Conservation (phyloP, 2,888 invertebrate species). For the Acrobasis suavella region DNA sequence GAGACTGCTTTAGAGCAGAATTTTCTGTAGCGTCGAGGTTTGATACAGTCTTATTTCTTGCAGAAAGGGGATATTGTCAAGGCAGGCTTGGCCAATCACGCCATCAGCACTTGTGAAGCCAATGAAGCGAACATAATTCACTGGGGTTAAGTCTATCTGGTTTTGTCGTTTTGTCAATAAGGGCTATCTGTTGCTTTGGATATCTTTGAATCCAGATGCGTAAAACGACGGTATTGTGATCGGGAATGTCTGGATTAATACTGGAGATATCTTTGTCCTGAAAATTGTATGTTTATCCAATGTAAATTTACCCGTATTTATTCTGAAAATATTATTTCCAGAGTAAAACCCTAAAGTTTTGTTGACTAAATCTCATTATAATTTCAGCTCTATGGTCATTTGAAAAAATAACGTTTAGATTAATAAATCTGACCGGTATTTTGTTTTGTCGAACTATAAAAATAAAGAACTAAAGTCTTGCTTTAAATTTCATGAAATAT, state of each 20-base stretch:
- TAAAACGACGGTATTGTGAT: neutral
- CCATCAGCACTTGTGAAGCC: conserved; percentile 76
- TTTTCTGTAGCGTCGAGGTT: conserved; percentile 30
- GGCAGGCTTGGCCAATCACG: conserved; percentile 76
- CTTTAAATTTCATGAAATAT: too few relatives aligned
- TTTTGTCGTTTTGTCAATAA: conserved; percentile 72
- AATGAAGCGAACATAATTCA: conserved; percentile 74
- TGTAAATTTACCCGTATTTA: too few relatives aligned
- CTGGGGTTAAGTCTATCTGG: conserved; percentile 75
- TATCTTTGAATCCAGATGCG: conserved; percentile 2
- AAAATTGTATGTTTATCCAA: neutral
- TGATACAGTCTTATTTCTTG: conserved; percentile 39
- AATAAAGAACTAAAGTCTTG: too few relatives aligned
- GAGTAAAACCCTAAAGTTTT: too few relatives aligned
- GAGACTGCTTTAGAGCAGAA: neutral
- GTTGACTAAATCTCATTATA: too few relatives aligned
- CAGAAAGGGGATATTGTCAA: conserved; percentile 62
- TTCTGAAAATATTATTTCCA: too few relatives aligned
- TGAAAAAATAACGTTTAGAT: too few relatives aligned
- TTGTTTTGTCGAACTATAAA: too few relatives aligned
- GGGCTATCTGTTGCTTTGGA: conserved; percentile 41
- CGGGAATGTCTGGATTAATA: neutral
- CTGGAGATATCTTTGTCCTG: neutral
- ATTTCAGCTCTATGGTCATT: too few relatives aligned
- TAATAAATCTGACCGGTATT: too few relatives aligned